phyloP scores from a whole-genome alignment of 1,140 invertebrate species.

The Eupristina koningsbergeri region DNA sequence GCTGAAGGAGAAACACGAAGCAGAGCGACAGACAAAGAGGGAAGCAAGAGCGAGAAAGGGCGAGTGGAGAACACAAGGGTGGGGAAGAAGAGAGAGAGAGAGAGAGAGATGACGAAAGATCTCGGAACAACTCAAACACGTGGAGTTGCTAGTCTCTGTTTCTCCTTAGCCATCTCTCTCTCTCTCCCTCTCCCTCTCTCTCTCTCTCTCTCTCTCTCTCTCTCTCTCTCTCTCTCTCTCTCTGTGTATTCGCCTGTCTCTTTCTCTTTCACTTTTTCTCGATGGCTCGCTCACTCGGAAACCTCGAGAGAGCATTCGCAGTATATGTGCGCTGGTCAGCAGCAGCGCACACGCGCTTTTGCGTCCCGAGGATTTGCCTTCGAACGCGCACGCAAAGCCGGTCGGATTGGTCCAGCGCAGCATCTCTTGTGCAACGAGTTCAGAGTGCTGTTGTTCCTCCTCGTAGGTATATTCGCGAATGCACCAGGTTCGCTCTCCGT shows the following conservation, averaged over 20 bases:
- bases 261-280: too few species aligned
- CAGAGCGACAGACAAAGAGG: slow-evolving; percentile 23
- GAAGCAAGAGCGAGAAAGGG: neutral
- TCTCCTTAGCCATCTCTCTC: neutral
- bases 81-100: neutral
- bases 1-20: neutral
- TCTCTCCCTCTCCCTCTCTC: neutral
- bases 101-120: neutral
- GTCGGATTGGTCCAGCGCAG: neutral
- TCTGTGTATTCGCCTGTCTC: too few species aligned
- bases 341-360: slow-evolving; percentile 13
- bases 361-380: neutral
- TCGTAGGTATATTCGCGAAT: neutral
- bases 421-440: neutral
- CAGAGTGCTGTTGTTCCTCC: neutral
- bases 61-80: too few species aligned
- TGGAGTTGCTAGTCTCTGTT: slow-evolving; percentile 1
- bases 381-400: neutral
- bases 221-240: neutral
- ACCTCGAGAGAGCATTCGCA: slow-evolving; percentile 1
- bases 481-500: neutral
- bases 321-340: slow-evolving; percentile 24
- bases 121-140: neutral
- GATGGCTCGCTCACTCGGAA: neutral
- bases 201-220: neutral